Percentiles rank a stretch among this genome's conserved stretches.
These are phyloP conservation scores for Chrysodeixis includens DNA, from an alignment of 2,888 invertebrate species.

Conservation along the genomic window DNA sequence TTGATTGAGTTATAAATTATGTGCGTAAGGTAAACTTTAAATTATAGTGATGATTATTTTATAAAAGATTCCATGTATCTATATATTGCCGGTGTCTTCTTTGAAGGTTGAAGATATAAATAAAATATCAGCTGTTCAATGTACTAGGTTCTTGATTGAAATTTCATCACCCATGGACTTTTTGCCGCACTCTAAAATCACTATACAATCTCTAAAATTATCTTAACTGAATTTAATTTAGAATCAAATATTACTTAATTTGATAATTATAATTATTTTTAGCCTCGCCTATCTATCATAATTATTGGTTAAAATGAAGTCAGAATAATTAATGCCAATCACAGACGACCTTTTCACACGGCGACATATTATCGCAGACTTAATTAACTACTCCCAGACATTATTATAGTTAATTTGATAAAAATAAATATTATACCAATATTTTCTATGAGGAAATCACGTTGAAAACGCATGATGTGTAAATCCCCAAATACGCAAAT, in stretches of 20 bases:
- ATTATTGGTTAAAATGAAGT: conserved; percentile 31
- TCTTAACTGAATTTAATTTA: neutral
- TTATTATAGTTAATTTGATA: conserved; percentile 46
- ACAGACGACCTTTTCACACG: conserved; percentile 50
- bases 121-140: too few relatives aligned
- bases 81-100: too few relatives aligned
- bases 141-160: too few relatives aligned
- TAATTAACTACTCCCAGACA: conserved; percentile 35
- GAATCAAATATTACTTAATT: neutral
- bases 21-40: too few relatives aligned
- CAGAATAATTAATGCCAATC: conserved; percentile 39
- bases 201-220: too few relatives aligned
- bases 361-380: conserved; percentile 37
- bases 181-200: too few relatives aligned
- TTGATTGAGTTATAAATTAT: too few relatives aligned
- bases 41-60: too few relatives aligned
- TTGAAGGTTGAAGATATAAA: too few relatives aligned
- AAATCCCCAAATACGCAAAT: too few relatives aligned
- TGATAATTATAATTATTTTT: neutral
- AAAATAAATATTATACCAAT: conserved; percentile 46
- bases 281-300: conserved; percentile 16
- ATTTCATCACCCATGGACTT: too few relatives aligned
- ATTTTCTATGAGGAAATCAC: conserved; percentile 24
- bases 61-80: too few relatives aligned
- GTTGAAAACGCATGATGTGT: conserved; percentile 23